Base-by-base conservation (phyloP, 2,113 vertebrate species). In the Phoxinus phoxinus region DNA sequence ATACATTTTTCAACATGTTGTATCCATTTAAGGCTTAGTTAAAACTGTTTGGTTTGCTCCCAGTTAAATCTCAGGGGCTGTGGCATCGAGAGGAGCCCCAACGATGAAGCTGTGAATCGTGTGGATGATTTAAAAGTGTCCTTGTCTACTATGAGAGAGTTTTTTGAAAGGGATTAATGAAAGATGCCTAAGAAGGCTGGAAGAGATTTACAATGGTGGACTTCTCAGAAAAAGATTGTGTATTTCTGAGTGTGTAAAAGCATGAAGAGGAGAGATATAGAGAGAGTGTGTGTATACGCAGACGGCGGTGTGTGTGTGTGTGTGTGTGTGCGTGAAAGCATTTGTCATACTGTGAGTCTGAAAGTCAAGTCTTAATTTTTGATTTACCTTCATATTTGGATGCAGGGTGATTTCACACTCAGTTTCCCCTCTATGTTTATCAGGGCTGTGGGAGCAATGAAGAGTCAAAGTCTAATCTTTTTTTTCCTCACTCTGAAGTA, bases 91-190 rank as follows among this genome's bases (percentile, higher is more conserved):
- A 63, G 46, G 63, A 80, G 75, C 72, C 41, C 85, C 83, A 76
- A 75, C 74, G 58, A 86, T 86, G 76, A 72, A 76, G 82, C 81
- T 67, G 76, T 88, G 85, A 86, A 85, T 71, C 78, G 48, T 80
- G 80, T 79, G 84, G 69, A 76, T 51, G 85, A 73, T 85, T 82
- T 77, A 78, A 88, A 88, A 85, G 85, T 85, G 88, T 87, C 86
- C 83, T 87, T 89, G 86, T 85, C 79, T 83, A 48, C 86, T 85
- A 81, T 88, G 83, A 79, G 32, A 83, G 51, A 81, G 81, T 83
- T 85, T 83, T 85, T 85, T 77, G 59, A 83, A 83, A 72, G 74
- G 21, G 69, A 48, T 51, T n/a, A 71, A 67, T 63, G 56, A n/a
- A 75, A 41, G 69, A 86, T 63, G 67, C 51, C 19, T 32, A 25